phyloP scores from a whole-genome alignment of 1,140 invertebrate species.

The Apis cerana region DNA sequence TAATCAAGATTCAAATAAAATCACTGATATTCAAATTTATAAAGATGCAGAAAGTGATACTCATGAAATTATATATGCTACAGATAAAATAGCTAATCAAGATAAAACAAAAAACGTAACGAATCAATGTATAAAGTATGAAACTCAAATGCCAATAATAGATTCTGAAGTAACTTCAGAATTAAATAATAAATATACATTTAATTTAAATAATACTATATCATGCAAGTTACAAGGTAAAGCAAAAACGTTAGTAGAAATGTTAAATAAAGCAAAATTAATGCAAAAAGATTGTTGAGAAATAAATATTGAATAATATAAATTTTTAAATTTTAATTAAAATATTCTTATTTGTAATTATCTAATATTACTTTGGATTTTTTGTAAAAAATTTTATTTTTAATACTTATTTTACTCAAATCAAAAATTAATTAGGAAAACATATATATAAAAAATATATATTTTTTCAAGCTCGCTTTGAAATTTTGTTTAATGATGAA shows the following conservation, averaged over 20 bases:
- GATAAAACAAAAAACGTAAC: background rate
- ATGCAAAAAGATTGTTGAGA: background rate
- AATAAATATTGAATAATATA: background rate
- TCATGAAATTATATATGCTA: background rate
- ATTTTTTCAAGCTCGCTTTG: no score
- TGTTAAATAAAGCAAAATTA: constrained; percentile 14
- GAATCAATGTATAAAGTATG: background rate
- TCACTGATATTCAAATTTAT: no score
- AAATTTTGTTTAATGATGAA: no score
- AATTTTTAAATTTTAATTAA: background rate
- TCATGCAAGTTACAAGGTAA: background rate
- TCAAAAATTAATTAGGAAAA: no score
- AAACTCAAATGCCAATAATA: background rate
- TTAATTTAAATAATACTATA: background rate
- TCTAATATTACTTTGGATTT: no score
- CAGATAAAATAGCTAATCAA: background rate
- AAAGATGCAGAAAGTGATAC: background rate
- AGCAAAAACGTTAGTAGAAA: background rate
- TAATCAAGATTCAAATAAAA: no score
- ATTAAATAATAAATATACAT: background rate
- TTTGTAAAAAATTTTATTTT: no score
- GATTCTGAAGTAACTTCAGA: background rate
- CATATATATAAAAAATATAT: no score
- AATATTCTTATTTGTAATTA: no score
- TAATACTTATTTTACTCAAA: no score